phyloP scores from a whole-genome alignment of 2,113 vertebrate species.

The Phrynocephalus versicolor region DNA sequence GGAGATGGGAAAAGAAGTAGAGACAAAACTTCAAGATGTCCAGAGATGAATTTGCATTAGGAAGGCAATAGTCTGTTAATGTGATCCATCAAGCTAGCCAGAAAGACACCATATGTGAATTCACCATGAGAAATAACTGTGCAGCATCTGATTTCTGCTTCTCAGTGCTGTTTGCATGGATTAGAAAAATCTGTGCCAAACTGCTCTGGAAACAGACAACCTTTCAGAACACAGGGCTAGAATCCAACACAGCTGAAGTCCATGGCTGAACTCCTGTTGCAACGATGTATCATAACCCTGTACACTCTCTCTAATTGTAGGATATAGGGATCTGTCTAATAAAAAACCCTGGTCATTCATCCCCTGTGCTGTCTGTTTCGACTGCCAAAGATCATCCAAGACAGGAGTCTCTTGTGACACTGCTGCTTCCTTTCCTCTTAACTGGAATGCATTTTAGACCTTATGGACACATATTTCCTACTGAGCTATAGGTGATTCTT shows the following conservation, averaged over 20 bases:
- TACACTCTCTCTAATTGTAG: not conserved
- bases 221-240: not conserved
- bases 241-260: slow-evolving; percentile 14
- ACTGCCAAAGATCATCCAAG: not conserved
- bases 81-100: not conserved
- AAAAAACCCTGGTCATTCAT: not conserved
- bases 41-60: not conserved
- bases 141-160: slow-evolving; percentile 10
- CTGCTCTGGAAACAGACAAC: slow-evolving; percentile 2
- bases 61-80: not conserved
- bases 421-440: not conserved
- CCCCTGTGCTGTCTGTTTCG: not conserved
- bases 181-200: slow-evolving; percentile 17
- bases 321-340: not conserved
- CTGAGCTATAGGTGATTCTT: not conserved
- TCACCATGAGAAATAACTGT: slow-evolving; percentile 6
- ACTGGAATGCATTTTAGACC: not conserved
- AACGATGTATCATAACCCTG: not conserved
- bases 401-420: not conserved
- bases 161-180: slow-evolving; percentile 16
- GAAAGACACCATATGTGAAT: slow-evolving; percentile 7
- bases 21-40: not conserved
- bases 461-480: not conserved
- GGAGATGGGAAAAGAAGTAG: no score
- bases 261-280: slow-evolving; percentile 2